Evolutionary conservation across 2,113 vertebrate genomes (phyloP).

Genomic region (Capricornis sumatraensis): DNA sequence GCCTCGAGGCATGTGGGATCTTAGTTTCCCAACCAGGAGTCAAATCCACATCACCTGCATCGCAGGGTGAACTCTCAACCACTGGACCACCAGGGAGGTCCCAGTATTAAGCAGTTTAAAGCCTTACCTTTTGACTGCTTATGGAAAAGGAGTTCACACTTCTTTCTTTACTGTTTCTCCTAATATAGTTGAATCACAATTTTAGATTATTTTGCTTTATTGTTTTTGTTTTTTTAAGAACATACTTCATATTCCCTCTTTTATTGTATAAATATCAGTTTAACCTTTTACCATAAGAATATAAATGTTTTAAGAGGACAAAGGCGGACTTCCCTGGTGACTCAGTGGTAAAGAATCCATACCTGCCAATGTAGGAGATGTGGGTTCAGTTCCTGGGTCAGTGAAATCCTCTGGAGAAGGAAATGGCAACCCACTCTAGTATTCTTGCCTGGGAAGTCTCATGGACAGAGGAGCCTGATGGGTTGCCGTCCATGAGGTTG

Average conservation of each 20-base stretch:
- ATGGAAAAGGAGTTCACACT: background rate
- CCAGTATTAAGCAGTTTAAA: background rate
- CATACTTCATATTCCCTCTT: slow-evolving; percentile 92
- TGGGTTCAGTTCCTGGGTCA: background rate
- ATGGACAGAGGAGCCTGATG: background rate
- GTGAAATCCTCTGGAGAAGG: background rate
- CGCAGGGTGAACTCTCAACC: background rate
- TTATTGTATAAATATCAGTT: slow-evolving; percentile 99
- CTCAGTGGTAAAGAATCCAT: background rate
- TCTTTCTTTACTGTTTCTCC: background rate
- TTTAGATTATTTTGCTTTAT: slow-evolving; percentile 16
- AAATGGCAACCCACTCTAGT: background rate
- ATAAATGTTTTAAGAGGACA: slow-evolving; percentile 94
- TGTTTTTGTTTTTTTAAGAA: slow-evolving; percentile 83
- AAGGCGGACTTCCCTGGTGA: background rate
- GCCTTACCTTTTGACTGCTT: background rate
- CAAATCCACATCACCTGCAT: background rate
- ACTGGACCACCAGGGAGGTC: background rate
- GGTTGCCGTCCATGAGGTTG: background rate
- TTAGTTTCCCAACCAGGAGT: background rate
- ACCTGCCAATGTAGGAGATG: background rate
- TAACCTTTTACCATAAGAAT: slow-evolving; percentile 99
- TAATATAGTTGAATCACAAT: background rate
- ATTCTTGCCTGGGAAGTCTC: background rate
- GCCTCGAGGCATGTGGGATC: background rate